These are phyloP conservation scores for Aproaerema taeniolella DNA, from an alignment of 2,888 invertebrate species.

Conservation along the genomic window DNA sequence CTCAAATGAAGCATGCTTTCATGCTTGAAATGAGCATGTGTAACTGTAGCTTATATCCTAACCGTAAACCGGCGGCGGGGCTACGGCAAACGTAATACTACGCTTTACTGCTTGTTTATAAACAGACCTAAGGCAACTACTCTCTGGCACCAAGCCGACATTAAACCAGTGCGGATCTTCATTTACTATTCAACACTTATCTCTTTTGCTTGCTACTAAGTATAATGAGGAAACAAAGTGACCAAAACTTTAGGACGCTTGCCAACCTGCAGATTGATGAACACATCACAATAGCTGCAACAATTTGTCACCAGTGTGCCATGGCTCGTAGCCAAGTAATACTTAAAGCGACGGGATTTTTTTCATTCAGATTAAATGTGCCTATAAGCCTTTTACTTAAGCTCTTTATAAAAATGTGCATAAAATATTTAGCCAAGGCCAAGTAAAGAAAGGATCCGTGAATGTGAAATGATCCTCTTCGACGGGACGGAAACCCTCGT, in stretches of 20 bases:
- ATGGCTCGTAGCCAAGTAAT: conserved; percentile 5
- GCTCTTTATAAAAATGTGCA: too few relatives aligned
- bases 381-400: too few relatives aligned
- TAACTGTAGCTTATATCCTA: too few relatives aligned
- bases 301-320: conserved; percentile 8
- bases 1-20: too few relatives aligned
- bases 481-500: conserved; percentile 8
- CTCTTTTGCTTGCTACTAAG: neutral
- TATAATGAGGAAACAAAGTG: conserved; percentile 1
- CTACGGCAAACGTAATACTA: conserved; percentile 8
- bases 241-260: neutral
- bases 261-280: conserved; percentile 3
- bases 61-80: too few relatives aligned
- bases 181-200: neutral
- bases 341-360: conserved; percentile 1
- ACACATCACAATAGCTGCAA: neutral
- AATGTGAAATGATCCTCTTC: conserved; percentile 12
- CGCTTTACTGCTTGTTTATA: conserved; percentile 5
- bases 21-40: too few relatives aligned
- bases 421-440: conserved; percentile 3
- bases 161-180: too few relatives aligned
- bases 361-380: too few relatives aligned
- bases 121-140: neutral
- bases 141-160: neutral
- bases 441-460: conserved; percentile 8